Evolutionary conservation across 2,888 invertebrate genomes (phyloP).

Genomic region (Amiota communis): DNA sequence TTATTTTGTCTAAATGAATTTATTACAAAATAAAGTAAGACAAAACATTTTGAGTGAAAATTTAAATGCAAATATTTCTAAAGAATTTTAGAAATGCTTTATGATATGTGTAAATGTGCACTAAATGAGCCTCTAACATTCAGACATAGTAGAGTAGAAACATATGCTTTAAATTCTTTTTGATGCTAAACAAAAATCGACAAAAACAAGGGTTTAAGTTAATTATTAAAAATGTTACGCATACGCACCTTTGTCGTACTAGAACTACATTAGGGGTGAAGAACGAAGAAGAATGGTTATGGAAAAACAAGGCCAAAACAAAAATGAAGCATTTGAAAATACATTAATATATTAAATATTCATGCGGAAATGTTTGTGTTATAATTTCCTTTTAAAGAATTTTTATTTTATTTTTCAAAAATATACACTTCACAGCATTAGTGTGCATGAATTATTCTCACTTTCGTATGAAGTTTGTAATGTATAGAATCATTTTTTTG

Average conservation of each 20-base stretch:
- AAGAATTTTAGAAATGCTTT: slow-evolving; percentile 22
- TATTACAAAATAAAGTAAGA: slow-evolving; percentile 49
- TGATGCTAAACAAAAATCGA: slow-evolving; percentile 2
- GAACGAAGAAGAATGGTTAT: not conserved
- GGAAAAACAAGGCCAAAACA: slow-evolving; percentile 1
- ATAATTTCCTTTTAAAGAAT: slow-evolving; percentile 10
- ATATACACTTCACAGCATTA: too few relatives aligned
- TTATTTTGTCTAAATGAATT: slow-evolving; percentile 54
- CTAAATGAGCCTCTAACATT: too few relatives aligned
- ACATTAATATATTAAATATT: slow-evolving; percentile 4
- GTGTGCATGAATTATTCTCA: too few relatives aligned
- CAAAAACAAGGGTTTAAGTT: slow-evolving; percentile 46
- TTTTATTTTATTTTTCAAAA: slow-evolving; percentile 1
- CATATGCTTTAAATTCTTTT: slow-evolving; percentile 8
- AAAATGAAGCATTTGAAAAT: not conserved
- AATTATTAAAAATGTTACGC: slow-evolving; percentile 47
- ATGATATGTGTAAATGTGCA: too few relatives aligned
- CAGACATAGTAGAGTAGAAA: not conserved
- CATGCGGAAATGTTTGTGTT: slow-evolving; percentile 4
- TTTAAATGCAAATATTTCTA: slow-evolving; percentile 51
- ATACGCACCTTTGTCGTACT: not conserved
- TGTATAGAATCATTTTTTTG: too few relatives aligned
- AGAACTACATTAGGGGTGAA: not conserved
- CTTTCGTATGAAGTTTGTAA: too few relatives aligned
- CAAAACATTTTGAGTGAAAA: slow-evolving; percentile 34